These are phyloP conservation scores for Sminthurides aquaticus DNA, from an alignment of 2,888 invertebrate genomes.

Conservation along the genomic window DNA sequence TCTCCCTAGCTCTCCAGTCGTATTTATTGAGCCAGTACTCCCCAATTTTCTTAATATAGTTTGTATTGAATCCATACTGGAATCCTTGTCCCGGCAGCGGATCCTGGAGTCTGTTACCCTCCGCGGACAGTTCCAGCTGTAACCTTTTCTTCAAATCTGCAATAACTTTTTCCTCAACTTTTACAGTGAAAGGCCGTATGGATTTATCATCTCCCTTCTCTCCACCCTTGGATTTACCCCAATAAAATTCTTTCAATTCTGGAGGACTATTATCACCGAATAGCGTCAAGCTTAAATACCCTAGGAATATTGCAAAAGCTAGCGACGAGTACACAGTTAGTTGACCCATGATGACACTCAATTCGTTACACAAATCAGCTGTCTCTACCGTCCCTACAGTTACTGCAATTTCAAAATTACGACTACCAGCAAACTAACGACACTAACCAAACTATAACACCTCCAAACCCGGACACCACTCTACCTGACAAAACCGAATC, in stretches of 20 bases:
- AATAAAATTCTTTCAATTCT: conserved; percentile 22
- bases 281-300: conserved; percentile 9
- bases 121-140: conserved; percentile 51
- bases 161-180: conserved; percentile 55
- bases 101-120: conserved; percentile 44
- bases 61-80: conserved; percentile 71
- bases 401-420: background rate
- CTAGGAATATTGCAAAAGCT: conserved; percentile 3
- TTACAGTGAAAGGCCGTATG: conserved; percentile 56
- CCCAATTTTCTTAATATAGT: conserved; percentile 56
- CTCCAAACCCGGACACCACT: no score
- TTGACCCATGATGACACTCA: background rate
- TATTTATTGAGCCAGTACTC: conserved; percentile 73
- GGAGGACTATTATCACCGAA: conserved; percentile 19
- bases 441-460: no score
- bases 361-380: no score
- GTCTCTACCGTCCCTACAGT: background rate
- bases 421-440: no score
- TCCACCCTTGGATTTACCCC: conserved; percentile 29
- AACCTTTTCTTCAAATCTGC: conserved; percentile 54
- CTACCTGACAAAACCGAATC: no score
- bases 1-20: conserved; percentile 63
- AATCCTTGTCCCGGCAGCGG: conserved; percentile 55
- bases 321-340: conserved; percentile 3
- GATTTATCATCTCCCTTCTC: conserved; percentile 51